Evolutionary conservation across 2,113 vertebrate species (phyloP).

Genomic region (Montifringilla adamsi): DNA sequence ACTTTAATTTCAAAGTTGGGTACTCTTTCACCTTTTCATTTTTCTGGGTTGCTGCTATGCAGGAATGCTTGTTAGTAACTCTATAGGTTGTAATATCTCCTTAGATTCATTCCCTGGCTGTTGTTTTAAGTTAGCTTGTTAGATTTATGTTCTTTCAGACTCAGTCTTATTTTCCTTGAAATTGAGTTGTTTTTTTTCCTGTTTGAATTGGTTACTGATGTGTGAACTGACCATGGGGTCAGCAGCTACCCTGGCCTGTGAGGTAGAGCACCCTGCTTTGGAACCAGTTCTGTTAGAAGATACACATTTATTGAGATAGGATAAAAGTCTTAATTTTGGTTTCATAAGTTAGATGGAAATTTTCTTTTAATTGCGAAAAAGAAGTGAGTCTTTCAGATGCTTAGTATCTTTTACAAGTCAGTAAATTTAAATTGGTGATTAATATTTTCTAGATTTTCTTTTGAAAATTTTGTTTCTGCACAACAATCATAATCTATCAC

Average conservation of each 20-base stretch:
- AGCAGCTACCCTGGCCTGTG: not conserved
- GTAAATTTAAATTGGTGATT: not conserved
- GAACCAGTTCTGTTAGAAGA: not conserved
- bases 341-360: not conserved
- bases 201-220: not conserved
- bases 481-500: not conserved
- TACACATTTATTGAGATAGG: not conserved
- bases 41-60: not conserved
- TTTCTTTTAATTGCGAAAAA: not conserved
- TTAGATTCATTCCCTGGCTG: not conserved
- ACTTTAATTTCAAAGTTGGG: not conserved
- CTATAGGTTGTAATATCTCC: not conserved
- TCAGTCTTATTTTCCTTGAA: not conserved
- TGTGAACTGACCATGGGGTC: not conserved
- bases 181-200: fast-evolving
- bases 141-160: not conserved
- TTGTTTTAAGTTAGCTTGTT: not conserved
- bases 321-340: not conserved
- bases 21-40: not conserved
- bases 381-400: not conserved
- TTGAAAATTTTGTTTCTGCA: not conserved
- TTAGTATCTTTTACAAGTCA: not conserved
- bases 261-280: not conserved
- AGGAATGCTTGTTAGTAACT: not conserved
- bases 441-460: not conserved